Evolutionary conservation across 2,797 vertebrate species (phyloP), one percentile per base, ranked within the genome.

Genomic region (Aselliscus stoliczkanus): DNA sequence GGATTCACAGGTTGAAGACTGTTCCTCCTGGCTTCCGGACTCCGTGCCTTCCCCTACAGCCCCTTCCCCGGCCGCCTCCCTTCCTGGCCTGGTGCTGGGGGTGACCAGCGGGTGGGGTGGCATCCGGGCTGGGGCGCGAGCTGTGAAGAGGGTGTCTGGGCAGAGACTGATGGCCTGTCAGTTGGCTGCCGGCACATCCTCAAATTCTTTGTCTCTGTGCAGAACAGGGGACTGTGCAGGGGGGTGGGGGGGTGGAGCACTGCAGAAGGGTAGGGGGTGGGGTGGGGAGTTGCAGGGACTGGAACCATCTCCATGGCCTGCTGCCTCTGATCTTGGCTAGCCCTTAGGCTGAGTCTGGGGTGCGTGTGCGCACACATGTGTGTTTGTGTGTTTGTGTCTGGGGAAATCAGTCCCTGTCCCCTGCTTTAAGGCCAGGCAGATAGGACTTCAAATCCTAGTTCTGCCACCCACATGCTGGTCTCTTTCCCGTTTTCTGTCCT

Each of bases 21-120:
- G 97, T 96, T 96, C 88, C 94, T 96, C 93, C 14, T 75, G 82
- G 69, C 96, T 97, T 97, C 97, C 96, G 93, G 97, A 90, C 96
- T 97, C 58, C 65, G 94, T 95, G 97, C 92, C 93, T 96, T 92
- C 79, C 88, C 93, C 95, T 10, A 96, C 98, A 98, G 98, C 77
- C 98, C 98, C 98, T 98, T 98, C 98, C 97, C 94, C 75, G 97
- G 97, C 98, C 98, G 95, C 99, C 99, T 99, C 99, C 99, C 99
- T 99, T 99, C 99, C 99, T 99, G 98, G 98, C 98, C 98, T 73
- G 93, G 97, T 96, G 94, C 97, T 98, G 93, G 95, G 98, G 98
- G 98, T 98, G 98, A 98, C 98, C 98, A 96, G 97, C 94, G 96
- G 97, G 97, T 98, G 98, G 98, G 97, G 98, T 98, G 98, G 97